Evolutionary conservation across 2,797 vertebrate genomes (phyloP), one percentile per base, ranked within the genome.

Genomic region (Melanotaenia trifasciata): DNA sequence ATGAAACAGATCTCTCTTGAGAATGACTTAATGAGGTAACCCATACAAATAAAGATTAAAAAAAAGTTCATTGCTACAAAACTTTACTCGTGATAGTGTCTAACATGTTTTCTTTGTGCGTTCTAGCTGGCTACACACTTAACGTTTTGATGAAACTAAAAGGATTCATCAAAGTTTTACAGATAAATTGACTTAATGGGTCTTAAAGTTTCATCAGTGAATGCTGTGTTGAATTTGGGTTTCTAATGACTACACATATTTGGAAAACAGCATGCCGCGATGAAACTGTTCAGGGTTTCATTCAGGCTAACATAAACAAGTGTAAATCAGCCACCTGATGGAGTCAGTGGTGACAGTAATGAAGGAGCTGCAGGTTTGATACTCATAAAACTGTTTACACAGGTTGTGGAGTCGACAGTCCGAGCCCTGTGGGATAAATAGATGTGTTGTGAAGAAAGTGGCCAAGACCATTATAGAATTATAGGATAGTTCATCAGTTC

Each of bases 321-420:
- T 53, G 70, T 79, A 77, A 78, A 72, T 85, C 77, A 78, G 53
- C 24, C 50, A 3, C 32, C 60, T 58, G 61, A 75, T 65, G 10
- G 69, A 56, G 6, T 3, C 2, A 18, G 45, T 22, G 13, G 36
- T 58, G 67, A 67, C 68, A 11, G 70, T 65, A 68, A 78, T 60
- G 76, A 79, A 79, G 76, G 56, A 77, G 69, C 61, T 14, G 67
- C 2, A 35, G 64, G 65, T 66, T 30, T 0, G 35, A 73, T 67
- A 61, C 69, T 78, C 78, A 57, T 70, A 26, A 70, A 76, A 65
- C 13, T 81, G 73, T 86, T 83, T 79, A 54, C 68, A 66, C 84
- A 79, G 71, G 70, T 64, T 78, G 50, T 59, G 57, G 26, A 35
- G 76, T 30, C 43, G 20, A 62, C 22, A 11, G 51, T 69, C 32